Evolutionary conservation across 2,797 vertebrate genomes (phyloP).

Genomic region (Phataginus tricuspis): DNA sequence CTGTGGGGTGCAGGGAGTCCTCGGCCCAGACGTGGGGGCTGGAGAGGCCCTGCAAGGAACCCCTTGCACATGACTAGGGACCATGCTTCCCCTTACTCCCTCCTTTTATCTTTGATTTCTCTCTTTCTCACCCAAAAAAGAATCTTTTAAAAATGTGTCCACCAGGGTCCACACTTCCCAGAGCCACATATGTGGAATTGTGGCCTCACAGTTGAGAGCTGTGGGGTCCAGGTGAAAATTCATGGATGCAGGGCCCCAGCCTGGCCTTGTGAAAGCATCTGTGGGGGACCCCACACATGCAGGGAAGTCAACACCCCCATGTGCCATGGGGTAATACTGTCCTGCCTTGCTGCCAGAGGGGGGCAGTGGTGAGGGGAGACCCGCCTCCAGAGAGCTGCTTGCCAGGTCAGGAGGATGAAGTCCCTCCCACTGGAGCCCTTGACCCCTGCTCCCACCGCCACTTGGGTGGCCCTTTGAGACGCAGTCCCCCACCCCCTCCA

Average conservation of each 20-base stretch:
- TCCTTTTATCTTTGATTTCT: not conserved
- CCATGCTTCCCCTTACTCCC: fast-evolving
- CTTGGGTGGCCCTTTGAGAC: not conserved
- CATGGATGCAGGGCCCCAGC: not conserved
- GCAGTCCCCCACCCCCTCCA: fast-evolving
- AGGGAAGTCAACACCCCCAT: not conserved
- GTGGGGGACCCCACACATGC: too few species aligned
- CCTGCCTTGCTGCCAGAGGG: not conserved
- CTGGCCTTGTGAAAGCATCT: not conserved
- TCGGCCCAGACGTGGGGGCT: not conserved
- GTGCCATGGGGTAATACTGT: not conserved
- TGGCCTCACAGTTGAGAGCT: not conserved
- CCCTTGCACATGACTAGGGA: not conserved
- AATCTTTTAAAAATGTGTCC: fast-evolving
- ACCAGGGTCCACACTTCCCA: fast-evolving
- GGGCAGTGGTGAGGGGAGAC: not conserved
- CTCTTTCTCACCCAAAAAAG: not conserved
- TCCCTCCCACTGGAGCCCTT: not conserved
- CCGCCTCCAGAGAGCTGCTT: too few species aligned
- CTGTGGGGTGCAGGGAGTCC: not conserved
- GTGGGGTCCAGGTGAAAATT: too few species aligned
- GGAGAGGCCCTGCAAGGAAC: not conserved
- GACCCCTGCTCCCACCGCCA: not conserved
- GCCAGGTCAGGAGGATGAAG: not conserved
- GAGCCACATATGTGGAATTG: not conserved